Evolutionary conservation across 2,113 vertebrate genomes (phyloP), one percentile per base, ranked within the genome.

Genomic region (Burhinus bistriatus): DNA sequence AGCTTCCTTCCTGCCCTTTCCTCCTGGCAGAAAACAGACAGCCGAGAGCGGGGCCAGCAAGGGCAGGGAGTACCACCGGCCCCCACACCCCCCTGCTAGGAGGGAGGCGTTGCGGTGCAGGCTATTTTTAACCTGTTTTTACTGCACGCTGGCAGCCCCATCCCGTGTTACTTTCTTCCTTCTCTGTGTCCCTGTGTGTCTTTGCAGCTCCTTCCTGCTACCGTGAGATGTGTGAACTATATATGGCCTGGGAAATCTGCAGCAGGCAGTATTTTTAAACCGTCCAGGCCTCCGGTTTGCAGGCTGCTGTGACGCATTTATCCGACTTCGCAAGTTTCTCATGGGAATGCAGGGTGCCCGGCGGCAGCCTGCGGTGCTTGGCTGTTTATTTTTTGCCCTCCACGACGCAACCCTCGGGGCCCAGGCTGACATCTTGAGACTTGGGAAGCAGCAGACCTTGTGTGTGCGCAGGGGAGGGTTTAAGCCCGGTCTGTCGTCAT

Each of bases 191-290:
- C 95, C 81, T 93, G 54, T 73, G 68, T 97, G 91, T 96, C 93
- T 97, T 91, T 96, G 71, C 88, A 96, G 75, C 87, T 94, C 97
- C 96, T 98, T 97, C 97, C 96, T 96, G 79, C 84, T 54, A 6
- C 96, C 8, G 16, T 75, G 92, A 97, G 96, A 96, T 78, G 73
- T 83, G 81, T 90, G 94, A 96, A 80, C 98, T 98, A 98, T 98
- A 98, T 97, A 97, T 97, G 98, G 97, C 97, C 98, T 98, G 98
- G 98, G 98, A 98, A 98, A 97, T 98, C 96, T 97, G 94, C 16
- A 45, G 54, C 92, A 96, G 96, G 95, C 93, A n/a, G 94, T 97
- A 97, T 98, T 98, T 98, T 98, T 97, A 98, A 98, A 97, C 95
- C 91, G 12, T 54, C 58, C 95, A 71, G 89, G 97, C 90, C 96